Base-by-base conservation (phyloP, 1,140 invertebrate species). In the Druon quercuslanigerum region DNA sequence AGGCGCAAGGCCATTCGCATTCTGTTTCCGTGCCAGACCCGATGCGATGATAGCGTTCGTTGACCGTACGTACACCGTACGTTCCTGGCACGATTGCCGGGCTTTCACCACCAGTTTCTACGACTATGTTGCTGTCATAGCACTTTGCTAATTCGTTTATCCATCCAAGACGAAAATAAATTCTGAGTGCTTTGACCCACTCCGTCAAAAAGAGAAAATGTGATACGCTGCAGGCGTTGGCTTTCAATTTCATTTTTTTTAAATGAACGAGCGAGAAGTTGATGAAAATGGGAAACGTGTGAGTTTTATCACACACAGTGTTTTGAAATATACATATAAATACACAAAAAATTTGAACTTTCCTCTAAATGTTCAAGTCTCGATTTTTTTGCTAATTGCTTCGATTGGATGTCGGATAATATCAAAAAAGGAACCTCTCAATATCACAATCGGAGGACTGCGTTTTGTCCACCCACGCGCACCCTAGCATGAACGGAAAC, bases 1-100 rank as follows among this genome's bases (percentile, higher is more conserved):
- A 81, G 54, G 82, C 82, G 75, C 84, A 86, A 86, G 84, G 84
- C 77, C 84, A 82, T 72, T 75, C 25, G 74, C 50, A 51, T 52
- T 79, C 78, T 75, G 80, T 82, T 81, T 71, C 81, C 56, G 54
- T 84, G 83, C 83, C 83, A 84, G 75, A 73, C 56, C 54, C 73
- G 57, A 17, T 71, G 75, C 40, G 60, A 14, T 40, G 20, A n/a
- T 19, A 9, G 33, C 60, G 60, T 66, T 66, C 60, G 60, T 66
- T 66, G 60, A 66, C 60, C 60, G 60, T 66, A 8, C 40, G 40
- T 46, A 46, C 60, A 46, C 60, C 60, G 60, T 66, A 8, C 40
- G 40, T 46, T 11, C 56, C 52, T 80, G 71, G 74, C 74, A 72
- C 75, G 81, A 74, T 72, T 51, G 54, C 56, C 70, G 79, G 78